A percentile compares a stretch with the other conserved stretches of the same genome.
Conservation (phyloP, 2,888 invertebrate genomes). For the Hirtodrosophila confusa region DNA sequence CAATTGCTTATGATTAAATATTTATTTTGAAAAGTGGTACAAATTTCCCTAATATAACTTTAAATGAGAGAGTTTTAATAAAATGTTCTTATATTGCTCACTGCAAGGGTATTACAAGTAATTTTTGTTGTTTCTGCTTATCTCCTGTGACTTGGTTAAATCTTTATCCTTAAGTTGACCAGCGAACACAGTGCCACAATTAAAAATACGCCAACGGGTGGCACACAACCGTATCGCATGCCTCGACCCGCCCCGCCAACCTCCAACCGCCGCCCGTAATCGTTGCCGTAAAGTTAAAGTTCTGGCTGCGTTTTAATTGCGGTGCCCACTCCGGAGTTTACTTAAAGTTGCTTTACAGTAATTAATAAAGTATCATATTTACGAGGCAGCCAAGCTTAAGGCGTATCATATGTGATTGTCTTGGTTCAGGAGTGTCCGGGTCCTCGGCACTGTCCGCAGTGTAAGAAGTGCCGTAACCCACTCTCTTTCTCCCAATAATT, state of each 20-base stretch:
- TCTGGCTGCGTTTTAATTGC: conserved; percentile 44
- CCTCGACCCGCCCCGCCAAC: not conserved
- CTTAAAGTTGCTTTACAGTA: conserved; percentile 40
- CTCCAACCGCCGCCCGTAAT: conserved; percentile 7
- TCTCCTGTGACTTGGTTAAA: conserved; percentile 25
- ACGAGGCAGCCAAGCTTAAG: conserved; percentile 46
- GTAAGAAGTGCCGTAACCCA: not conserved
- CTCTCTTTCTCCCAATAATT: conserved; percentile 46
- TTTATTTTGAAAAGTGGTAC: too few relatives aligned
- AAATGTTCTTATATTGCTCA: too few relatives aligned
- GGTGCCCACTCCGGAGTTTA: conserved; percentile 10
- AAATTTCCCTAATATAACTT: too few relatives aligned
- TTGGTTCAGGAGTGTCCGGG: conserved; percentile 3
- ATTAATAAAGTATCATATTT: conserved; percentile 74
- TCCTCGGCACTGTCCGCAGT: too few relatives aligned
- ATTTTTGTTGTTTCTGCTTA: conserved; percentile 3
- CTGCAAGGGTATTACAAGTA: too few relatives aligned
- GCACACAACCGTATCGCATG: conserved; percentile 51
- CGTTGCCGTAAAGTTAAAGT: conserved; percentile 18
- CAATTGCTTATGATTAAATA: too few relatives aligned
- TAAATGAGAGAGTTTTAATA: too few relatives aligned
- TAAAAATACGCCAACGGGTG: conserved; percentile 30
- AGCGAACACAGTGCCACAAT: conserved; percentile 37
- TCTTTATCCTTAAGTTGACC: conserved; percentile 38
- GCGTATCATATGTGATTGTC: conserved; percentile 55